Evolutionary conservation across 2,797 vertebrate species (phyloP), one percentile per base, ranked within the genome.

Genomic region (Oreortyx pictus): DNA sequence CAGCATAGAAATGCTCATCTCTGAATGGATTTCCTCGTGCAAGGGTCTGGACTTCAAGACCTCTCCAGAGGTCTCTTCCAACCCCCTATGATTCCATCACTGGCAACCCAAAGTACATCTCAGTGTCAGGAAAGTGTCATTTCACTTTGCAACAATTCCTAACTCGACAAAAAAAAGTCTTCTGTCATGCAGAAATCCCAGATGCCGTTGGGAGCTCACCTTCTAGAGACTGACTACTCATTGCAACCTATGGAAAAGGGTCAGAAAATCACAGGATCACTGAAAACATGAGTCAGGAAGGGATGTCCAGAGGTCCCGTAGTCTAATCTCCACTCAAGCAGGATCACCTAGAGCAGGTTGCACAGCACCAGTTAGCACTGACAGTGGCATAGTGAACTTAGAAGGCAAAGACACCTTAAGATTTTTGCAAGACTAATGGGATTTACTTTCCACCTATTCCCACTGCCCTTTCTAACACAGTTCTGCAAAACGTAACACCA

Each of bases 51-150:
- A 52, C 50, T 29, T 27, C 16, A 15, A 29, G 50, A 52, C 39
- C 39, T 52, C 50, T 29, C 27, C 50, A 52, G 50, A 52, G 50
- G 50, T 52, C 50, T 27, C 27, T 29, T 29, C 27, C 50, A 52
- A 52, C 15, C 27, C 50, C 27, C 50, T 52, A 10, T 29, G 50
- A 52, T 16, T 16, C 15, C 9, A 52, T 29, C 14, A 0, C 1
- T 67, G 33, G 33, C 31, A 56, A 27, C 41, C 9, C 17, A 7
- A 76, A 76, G 22, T 60, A 61, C 27, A 35, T 39, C 11, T 74
- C 7, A 1, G 37, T 27, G 44, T 29, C 17, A 77, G 20, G 11
- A 91, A 90, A 73, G 11, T 27, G 31, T 39, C 9, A 4, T 61
- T 73, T 73, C 44, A 39, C 41, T 60, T 82, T 11, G 25, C 9